These are phyloP conservation scores for Xestoiulus laeticollis DNA, from an alignment of 2,888 invertebrate genomes.

Conservation along the genomic window DNA sequence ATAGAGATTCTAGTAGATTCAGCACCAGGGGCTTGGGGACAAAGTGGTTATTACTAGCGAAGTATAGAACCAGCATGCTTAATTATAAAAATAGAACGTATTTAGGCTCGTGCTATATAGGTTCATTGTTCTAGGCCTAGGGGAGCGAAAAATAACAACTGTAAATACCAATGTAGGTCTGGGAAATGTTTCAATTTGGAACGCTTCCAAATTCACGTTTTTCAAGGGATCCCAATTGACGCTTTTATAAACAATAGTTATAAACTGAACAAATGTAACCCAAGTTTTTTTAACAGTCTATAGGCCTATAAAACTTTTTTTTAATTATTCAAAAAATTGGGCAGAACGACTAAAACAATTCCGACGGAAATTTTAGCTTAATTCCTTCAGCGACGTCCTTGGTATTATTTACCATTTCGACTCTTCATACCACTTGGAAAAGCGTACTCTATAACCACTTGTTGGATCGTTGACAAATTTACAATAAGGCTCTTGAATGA, in stretches of 20 bases:
- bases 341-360: background rate
- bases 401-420: background rate
- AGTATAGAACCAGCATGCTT: background rate
- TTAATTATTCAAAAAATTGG: background rate
- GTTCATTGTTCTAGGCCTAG: constrained; percentile 27
- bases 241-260: background rate
- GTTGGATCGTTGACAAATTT: background rate
- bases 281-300: background rate
- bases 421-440: background rate
- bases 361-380: background rate
- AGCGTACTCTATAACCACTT: background rate
- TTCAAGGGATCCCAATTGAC: background rate
- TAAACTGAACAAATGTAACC: background rate
- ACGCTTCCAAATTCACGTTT: background rate
- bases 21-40: background rate
- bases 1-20: no score
- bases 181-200: constrained; percentile 17
- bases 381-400: no score
- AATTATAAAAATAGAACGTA: background rate
- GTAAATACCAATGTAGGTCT: constrained; percentile 35
- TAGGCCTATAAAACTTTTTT: background rate
- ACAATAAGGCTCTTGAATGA: background rate
- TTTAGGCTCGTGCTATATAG: background rate
- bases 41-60: background rate
- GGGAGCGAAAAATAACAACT: constrained; percentile 11